phyloP scores from a whole-genome alignment of 2,113 vertebrate species.

The Neodontobutis hainanensis region DNA sequence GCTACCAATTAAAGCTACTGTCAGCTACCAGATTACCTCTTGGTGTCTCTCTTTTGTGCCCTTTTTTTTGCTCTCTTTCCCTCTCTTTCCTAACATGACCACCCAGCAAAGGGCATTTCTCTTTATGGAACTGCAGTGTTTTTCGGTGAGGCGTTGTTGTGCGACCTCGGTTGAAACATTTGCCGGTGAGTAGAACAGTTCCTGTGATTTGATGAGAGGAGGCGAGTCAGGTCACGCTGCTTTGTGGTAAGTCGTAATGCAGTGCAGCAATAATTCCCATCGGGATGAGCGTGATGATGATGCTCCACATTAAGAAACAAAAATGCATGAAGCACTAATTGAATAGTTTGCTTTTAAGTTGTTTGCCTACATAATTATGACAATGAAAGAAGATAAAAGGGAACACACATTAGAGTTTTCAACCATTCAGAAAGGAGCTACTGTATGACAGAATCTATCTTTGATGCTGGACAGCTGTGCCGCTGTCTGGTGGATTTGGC shows the following conservation, averaged over 20 bases:
- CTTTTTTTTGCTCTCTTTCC: background rate
- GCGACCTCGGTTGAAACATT: background rate
- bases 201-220: background rate
- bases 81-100: background rate
- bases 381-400: conserved; percentile 5
- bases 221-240: conserved; percentile 20
- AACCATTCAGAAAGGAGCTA: conserved; percentile 22
- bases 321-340: conserved; percentile 4
- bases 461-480: conserved; percentile 42
- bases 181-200: conserved; percentile 8
- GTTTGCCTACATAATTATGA: conserved; percentile 23
- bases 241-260: conserved; percentile 16
- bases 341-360: conserved; percentile 18
- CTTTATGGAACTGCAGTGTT: conserved; percentile 1
- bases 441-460: conserved; percentile 52
- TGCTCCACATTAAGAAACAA: conserved; percentile 16
- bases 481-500: conserved; percentile 45
- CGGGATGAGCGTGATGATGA: conserved; percentile 8
- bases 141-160: background rate
- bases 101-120: background rate
- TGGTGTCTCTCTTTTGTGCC: background rate
- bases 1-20: conserved; percentile 47
- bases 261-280: conserved; percentile 8
- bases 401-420: conserved; percentile 24
- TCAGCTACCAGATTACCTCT: conserved; percentile 23